phyloP scores from a whole-genome alignment of 2,113 vertebrate genomes.

The Cygnus buccinator region DNA sequence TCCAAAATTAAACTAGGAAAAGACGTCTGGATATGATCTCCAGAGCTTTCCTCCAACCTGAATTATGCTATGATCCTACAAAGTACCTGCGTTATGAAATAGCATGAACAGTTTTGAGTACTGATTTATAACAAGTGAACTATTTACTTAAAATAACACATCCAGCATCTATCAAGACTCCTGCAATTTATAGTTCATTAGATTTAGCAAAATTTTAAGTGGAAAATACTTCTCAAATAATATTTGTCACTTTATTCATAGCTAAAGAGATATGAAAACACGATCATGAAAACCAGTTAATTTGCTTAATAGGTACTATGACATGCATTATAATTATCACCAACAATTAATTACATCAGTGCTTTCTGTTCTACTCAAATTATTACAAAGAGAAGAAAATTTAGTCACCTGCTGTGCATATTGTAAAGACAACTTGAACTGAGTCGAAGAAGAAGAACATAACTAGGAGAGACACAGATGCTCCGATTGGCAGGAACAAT shows the following conservation, averaged over 20 bases:
- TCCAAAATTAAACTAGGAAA: not conserved
- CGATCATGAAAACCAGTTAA: not conserved
- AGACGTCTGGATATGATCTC: not conserved
- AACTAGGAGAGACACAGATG: slow-evolving; percentile 96
- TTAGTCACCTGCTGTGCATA: slow-evolving; percentile 96
- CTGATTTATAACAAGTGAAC: not conserved
- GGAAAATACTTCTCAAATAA: slow-evolving; percentile 19
- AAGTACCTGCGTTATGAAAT: not conserved
- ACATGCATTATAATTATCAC: not conserved
- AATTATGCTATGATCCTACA: not conserved
- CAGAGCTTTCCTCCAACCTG: not conserved
- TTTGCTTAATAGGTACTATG: not conserved
- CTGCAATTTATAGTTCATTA: not conserved
- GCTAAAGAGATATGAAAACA: not conserved
- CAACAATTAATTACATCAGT: not conserved
- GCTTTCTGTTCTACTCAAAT: not conserved
- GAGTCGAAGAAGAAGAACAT: slow-evolving; percentile 99
- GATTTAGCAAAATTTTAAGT: not conserved
- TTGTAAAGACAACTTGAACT: slow-evolving; percentile 99
- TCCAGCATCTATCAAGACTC: not conserved
- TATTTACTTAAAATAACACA: not conserved
- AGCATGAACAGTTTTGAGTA: not conserved
- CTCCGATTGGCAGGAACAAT: slow-evolving; percentile 96
- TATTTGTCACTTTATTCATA: slow-evolving; percentile 6
- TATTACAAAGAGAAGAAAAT: not conserved